A percentile compares a stretch with the other conserved stretches of the same genome.
Conservation (phyloP, 2,113 vertebrate species). For the Spermophilus dauricus region DNA sequence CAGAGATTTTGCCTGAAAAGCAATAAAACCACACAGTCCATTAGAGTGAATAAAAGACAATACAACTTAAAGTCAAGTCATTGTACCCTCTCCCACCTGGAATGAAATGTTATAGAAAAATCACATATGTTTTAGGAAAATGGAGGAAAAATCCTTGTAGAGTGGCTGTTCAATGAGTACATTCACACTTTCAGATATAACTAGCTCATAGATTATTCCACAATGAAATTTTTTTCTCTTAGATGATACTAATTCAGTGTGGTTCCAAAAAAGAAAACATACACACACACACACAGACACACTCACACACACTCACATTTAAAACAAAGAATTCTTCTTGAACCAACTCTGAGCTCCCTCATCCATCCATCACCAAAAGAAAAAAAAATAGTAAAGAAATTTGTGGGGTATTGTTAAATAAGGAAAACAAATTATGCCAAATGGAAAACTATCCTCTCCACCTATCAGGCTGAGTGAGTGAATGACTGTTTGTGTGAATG, state of each 20-base stretch:
- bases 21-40: not conserved
- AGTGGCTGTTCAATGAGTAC: not conserved
- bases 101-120: slow-evolving; percentile 38
- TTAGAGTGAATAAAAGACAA: not conserved
- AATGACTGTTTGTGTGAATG: not conserved
- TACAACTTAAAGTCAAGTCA: not conserved
- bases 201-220: not conserved
- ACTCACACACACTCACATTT: not conserved
- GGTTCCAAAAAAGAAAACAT: slow-evolving; percentile 3
- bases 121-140: not conserved
- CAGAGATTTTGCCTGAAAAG: not conserved
- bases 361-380: not conserved
- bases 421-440: slow-evolving; percentile 3
- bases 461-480: not conserved
- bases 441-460: not conserved
- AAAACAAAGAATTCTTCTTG: slow-evolving; percentile 59
- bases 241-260: not conserved
- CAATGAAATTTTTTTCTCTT: slow-evolving; percentile 30
- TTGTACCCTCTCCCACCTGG: not conserved
- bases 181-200: not conserved
- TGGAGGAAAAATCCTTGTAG: not conserved
- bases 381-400: not conserved
- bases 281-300: not conserved
- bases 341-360: slow-evolving; percentile 26
- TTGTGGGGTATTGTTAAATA: not conserved